These are phyloP conservation scores for Xiphydria camelus DNA, from an alignment of 2,888 invertebrate species.

Conservation along the genomic window DNA sequence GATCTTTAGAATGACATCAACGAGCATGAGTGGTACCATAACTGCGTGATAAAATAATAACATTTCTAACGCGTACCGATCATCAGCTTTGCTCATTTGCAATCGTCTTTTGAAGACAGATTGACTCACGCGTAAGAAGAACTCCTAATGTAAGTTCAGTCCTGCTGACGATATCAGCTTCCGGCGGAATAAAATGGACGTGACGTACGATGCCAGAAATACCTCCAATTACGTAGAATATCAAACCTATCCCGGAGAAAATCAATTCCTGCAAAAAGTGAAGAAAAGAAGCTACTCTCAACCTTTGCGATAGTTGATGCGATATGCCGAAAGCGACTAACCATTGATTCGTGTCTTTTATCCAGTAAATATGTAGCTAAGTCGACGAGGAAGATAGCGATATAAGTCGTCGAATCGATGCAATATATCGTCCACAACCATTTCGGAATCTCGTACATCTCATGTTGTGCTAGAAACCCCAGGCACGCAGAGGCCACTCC, in stretches of 20 bases:
- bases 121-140: conserved; percentile 23
- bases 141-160: conserved; percentile 30
- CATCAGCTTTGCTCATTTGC: too few relatives aligned
- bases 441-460: conserved; percentile 29
- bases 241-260: conserved; percentile 27
- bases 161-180: conserved; percentile 15
- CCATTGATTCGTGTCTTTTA: conserved; percentile 27
- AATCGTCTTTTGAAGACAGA: not conserved
- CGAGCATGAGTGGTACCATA: too few relatives aligned
- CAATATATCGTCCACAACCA: conserved; percentile 42
- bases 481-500: conserved; percentile 24
- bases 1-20: too few relatives aligned
- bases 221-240: conserved; percentile 30
- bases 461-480: conserved; percentile 24
- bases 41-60: too few relatives aligned
- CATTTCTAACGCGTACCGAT: too few relatives aligned
- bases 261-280: conserved; percentile 29
- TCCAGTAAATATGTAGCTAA: conserved; percentile 31
- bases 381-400: conserved; percentile 29
- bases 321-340: conserved; percentile 15
- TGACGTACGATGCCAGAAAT: conserved; percentile 28
- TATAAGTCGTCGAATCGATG: conserved; percentile 36
- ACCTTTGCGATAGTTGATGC: conserved; percentile 1
- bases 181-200: conserved; percentile 9
- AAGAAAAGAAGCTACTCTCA: too few relatives aligned